Base-by-base conservation (phyloP, 2,113 vertebrate species). In the Cisticola juncidis region DNA sequence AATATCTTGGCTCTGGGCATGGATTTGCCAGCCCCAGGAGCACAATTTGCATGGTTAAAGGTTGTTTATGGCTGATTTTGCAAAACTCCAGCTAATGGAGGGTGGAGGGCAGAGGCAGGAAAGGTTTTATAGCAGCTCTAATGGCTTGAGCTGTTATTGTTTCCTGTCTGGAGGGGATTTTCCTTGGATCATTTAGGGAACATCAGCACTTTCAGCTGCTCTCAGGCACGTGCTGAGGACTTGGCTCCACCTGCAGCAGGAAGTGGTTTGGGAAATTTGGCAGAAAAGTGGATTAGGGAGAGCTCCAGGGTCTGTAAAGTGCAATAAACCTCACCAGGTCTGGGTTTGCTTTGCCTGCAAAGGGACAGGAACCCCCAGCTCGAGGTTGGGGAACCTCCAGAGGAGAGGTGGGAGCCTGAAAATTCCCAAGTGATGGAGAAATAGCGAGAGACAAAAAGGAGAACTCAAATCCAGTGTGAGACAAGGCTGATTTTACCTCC, bases 91-190 rank as follows among this genome's bases (percentile, higher is more conserved):
- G 58, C 62, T 93, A 66, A 83, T 48, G 87, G 74, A 90, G 53
- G 81, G 78, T 76, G 73, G 81, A 85, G 84, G 61, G 40, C 53
- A 64, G 78, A 29, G 0, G 1, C 8, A 68, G 84, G 57, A 31
- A 81, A 93, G 14, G 65, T 23, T 93, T 94, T 56, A 19, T 9
- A 60, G 68, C 42, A 79, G 33, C 44, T 68, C 17, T 89, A 73
- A 74, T 62, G 35, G 51, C 45, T 90, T 15, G 19, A 86, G 71
- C 36, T 56, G 45, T 77, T 90, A 31, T 50, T 94, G 68, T 40
- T 95, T 97, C 90, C 94, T 92, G 82, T 19, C 72, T 58, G 53
- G 87, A 60, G 71, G 51, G 84, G 73, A 47, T 91, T 95, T 78
- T 89, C 65, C 31, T 80, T 58, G 38, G 71, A 53, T 61, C 54